phyloP scores from a whole-genome alignment of 2,797 vertebrate species.

The Acanthurus lineatus region DNA sequence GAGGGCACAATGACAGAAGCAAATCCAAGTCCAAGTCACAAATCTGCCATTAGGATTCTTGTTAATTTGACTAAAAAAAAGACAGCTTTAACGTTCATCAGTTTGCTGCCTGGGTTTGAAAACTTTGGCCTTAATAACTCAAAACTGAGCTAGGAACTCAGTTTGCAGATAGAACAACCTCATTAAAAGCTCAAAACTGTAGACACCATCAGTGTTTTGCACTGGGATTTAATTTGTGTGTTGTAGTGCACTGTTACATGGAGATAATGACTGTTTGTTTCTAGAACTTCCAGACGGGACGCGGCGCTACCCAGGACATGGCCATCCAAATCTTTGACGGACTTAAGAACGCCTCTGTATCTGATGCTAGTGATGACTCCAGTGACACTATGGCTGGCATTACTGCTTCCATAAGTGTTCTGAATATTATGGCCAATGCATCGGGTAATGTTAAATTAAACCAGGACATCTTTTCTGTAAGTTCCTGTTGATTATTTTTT shows the following conservation, averaged over 20 bases:
- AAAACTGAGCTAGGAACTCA: no score
- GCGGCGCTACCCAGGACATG: slow-evolving; percentile 64
- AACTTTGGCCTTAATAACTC: no score
- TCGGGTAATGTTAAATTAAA: background rate
- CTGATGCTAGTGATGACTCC: fast-evolving
- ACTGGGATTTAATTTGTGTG: background rate
- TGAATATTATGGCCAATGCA: slow-evolving; percentile 64
- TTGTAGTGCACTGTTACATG: background rate
- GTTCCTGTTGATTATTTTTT: background rate
- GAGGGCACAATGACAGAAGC: no score
- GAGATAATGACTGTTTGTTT: slow-evolving; percentile 12
- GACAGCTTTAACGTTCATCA: no score
- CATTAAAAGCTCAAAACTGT: no score
- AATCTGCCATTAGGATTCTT: no score
- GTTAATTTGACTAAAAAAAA: no score
- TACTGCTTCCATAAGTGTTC: slow-evolving; percentile 61
- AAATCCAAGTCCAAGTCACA: no score
- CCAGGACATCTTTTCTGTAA: slow-evolving; percentile 73
- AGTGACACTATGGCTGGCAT: slow-evolving; percentile 62
- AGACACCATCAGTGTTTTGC: no score
- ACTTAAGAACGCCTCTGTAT: slow-evolving; percentile 67
- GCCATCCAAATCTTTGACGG: slow-evolving; percentile 74
- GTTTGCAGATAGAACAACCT: no score
- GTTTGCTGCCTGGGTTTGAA: no score
- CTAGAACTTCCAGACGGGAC: slow-evolving; percentile 78